Base-by-base conservation (phyloP, 2,113 vertebrate species). In the Hemicordylus capensis region DNA sequence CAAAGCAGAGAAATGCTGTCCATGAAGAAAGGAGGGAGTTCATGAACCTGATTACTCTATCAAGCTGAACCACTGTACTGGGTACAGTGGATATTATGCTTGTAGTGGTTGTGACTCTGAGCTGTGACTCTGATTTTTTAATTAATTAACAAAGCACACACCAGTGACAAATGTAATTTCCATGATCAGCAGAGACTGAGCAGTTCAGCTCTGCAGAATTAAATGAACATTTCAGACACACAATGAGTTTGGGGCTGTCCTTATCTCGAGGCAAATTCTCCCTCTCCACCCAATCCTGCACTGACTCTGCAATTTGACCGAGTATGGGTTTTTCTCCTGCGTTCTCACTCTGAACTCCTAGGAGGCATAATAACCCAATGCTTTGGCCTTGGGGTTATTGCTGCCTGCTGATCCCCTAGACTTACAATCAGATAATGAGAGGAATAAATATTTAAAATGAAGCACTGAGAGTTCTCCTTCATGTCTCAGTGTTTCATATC, bases 401-500 rank as follows among this genome's bases (percentile, higher is more conserved):
- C 17, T 39, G 31, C 22, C 1, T 34, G 24, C 7, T 48, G n/a
- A 34, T 77, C 20, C 31, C 48, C 7, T 73, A 24, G 24, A 11
- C 17, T 48, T 66, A 8, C 26, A 44, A 48, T 24, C 48, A 63
- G 54, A 26, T 7, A 34, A 56, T 28, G 59, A 10, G 15, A 17
- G 6, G 39, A 70, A 69, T 67, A 76, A 3, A 11, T 73, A 63
- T 7, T 56, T 44, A 22, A 54, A 83, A 64, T 9, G 4, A 4
- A 64, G 67, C 28, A 70, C 34, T 34, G 39, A 7, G 20, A 7
- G 69, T 26, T 39, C 11, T 63, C 44, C 28, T 26, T 42, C 22
- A 0, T 7, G 44, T 42, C 20, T 76, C 19, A 28, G 3, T 54
- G 76, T 17, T 0, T 1, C 1, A 2, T 3, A 5, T 34, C 48